Evolutionary conservation across 2,888 invertebrate species (phyloP), one percentile per base, ranked within the genome.

Genomic region (Troides helena): DNA sequence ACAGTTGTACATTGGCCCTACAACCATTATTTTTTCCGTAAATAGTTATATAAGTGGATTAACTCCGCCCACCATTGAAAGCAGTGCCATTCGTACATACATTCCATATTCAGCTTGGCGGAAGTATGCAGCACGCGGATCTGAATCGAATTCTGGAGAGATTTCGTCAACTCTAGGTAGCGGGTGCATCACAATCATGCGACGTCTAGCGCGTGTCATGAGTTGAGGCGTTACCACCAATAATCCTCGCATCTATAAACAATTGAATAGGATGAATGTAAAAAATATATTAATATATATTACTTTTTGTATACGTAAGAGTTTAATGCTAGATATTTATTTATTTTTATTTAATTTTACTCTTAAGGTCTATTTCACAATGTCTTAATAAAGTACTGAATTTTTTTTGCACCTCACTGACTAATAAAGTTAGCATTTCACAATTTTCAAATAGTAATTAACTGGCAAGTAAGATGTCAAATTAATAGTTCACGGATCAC

Each of bases 61-160:
- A 17, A 89, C 87, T 65, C 97, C 98, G 18, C 98, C 94, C 2
- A 99, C 96, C 95, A 98, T 97, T 1, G 98, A 96, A 23, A 99
- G 92, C 2, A 99, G 92, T 0, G 99, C 99, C 99, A 99, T 99
- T 66, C 99, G 95, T 23, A 99, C 98, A 83, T 98, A 99, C 96
- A 99, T 97, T 73, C 99, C 99, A 83, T 98, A 97, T 86, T 99
- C 98, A 0, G 98, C 99, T 90, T 99, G 99, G 25, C 99, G 94
- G 94, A 99, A 99, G 90, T 99, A 99, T 0, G 99, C 99, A 0
- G 99, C 99, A 65, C 99, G 94, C 0, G 98, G 98, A 90, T 99
- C 99, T 0, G 95, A 95, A 90, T 99, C 99, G 78, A 99, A 97
- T 76, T 98, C 98, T 0, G 97, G 94, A 76, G 98, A 98, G 77